These are phyloP conservation scores for Leuciscus waleckii DNA, from an alignment of 2,797 vertebrate species.

Conservation along the genomic window DNA sequence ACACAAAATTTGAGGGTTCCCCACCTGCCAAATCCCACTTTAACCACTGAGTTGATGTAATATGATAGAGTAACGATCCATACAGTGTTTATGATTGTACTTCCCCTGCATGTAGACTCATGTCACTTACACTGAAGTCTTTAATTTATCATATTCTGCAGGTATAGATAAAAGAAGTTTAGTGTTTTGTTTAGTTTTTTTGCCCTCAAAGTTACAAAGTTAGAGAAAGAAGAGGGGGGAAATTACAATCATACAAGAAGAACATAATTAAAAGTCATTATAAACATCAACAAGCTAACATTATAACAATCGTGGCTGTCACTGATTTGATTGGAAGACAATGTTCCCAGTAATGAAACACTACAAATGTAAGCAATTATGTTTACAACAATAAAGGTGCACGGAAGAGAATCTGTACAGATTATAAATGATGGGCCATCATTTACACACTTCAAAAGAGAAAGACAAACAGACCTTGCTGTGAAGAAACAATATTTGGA, in stretches of 20 bases:
- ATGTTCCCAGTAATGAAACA: slow-evolving; percentile 25
- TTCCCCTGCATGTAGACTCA: not conserved
- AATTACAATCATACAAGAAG: slow-evolving; percentile 25
- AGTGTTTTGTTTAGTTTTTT: not conserved
- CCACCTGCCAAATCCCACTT: too few relatives aligned
- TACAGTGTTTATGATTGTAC: not conserved
- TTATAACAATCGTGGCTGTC: slow-evolving; percentile 13
- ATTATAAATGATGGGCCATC: not conserved
- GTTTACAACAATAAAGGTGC: slow-evolving; percentile 28
- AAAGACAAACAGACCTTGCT: not conserved
- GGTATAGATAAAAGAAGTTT: not conserved
- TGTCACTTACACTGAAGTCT: not conserved
- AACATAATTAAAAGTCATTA: slow-evolving; percentile 39
- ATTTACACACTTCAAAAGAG: slow-evolving; percentile 16
- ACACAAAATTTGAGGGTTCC: too few relatives aligned
- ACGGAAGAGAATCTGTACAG: not conserved
- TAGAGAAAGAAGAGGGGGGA: not conserved
- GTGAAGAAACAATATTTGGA: slow-evolving; percentile 29
- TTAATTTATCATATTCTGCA: not conserved
- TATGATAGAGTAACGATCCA: not conserved
- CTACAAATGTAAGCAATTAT: slow-evolving; percentile 27
- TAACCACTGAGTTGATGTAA: not conserved
- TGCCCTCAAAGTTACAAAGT: slow-evolving; percentile 25
- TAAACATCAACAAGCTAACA: slow-evolving; percentile 36
- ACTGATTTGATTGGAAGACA: slow-evolving; percentile 43